Conservation (phyloP, 2,888 invertebrate species). For the Hypomecis atomaria region DNA sequence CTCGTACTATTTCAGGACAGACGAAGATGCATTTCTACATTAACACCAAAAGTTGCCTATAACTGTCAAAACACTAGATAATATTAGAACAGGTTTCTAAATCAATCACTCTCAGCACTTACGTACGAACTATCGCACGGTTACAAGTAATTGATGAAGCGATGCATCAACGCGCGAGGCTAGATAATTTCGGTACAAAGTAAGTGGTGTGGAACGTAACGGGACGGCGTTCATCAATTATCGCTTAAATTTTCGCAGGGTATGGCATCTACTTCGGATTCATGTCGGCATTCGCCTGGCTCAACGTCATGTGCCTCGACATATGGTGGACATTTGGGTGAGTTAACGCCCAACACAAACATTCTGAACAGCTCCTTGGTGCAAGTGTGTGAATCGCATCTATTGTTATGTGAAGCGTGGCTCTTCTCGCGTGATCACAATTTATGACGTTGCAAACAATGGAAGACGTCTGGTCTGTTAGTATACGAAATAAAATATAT, state of each 20-base stretch:
- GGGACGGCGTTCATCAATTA: slow-evolving; percentile 48
- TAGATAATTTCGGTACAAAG: slow-evolving; percentile 33
- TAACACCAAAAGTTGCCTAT: too few species aligned
- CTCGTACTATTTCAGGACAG: too few species aligned
- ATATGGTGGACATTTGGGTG: slow-evolving; percentile 93
- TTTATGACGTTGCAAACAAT: too few species aligned
- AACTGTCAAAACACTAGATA: too few species aligned
- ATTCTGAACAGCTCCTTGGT: slow-evolving; percentile 37
- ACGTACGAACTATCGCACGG: neutral
- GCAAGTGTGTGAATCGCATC: slow-evolving; percentile 47
- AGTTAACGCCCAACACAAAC: slow-evolving; percentile 67
- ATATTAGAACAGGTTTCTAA: neutral
- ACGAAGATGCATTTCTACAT: too few species aligned
- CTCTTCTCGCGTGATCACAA: slow-evolving; percentile 2
- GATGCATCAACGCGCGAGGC: slow-evolving; percentile 12
- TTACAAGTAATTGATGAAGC: slow-evolving; percentile 11
- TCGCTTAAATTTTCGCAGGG: slow-evolving; percentile 80
- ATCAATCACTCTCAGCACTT: neutral
- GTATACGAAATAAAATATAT: too few species aligned
- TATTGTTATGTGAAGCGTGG: slow-evolving; percentile 27
- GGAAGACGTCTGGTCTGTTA: too few species aligned
- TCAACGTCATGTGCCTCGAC: slow-evolving; percentile 92
- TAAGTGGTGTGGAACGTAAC: slow-evolving; percentile 24
- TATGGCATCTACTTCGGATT: slow-evolving; percentile 88
- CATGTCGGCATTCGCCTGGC: slow-evolving; percentile 89